These are phyloP conservation scores for Anguilla marmorata DNA, from an alignment of 2,797 vertebrate genomes.

Conservation along the genomic window DNA sequence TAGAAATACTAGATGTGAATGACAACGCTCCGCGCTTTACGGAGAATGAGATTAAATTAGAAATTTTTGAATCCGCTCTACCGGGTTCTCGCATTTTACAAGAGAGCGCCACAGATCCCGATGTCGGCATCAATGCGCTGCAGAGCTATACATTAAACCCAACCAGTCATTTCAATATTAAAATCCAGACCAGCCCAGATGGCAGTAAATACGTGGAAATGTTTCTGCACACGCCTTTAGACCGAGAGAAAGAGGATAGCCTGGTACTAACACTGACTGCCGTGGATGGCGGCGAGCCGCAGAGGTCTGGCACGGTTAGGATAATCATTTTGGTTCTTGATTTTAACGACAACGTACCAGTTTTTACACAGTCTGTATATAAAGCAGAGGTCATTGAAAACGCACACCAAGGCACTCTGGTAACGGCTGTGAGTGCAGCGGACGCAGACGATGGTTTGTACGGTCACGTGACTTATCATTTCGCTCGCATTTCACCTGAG, in stretches of 20 bases:
- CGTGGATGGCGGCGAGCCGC: slow-evolving; percentile 65
- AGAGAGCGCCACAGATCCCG: slow-evolving; percentile 67
- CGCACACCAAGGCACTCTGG: slow-evolving; percentile 31
- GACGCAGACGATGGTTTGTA: slow-evolving; percentile 54
- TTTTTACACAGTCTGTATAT: slow-evolving; percentile 59
- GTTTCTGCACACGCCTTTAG: slow-evolving; percentile 63
- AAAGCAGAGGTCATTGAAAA: slow-evolving; percentile 54
- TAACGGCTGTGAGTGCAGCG: slow-evolving; percentile 53
- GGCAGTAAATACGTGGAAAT: slow-evolving; percentile 61
- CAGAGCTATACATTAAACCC: slow-evolving; percentile 59
- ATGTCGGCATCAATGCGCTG: slow-evolving; percentile 66
- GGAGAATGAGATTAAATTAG: slow-evolving; percentile 59
- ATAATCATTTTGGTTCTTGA: slow-evolving; percentile 65
- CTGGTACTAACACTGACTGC: slow-evolving; percentile 60
- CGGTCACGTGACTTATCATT: slow-evolving; percentile 50
- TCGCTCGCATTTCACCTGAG: slow-evolving; percentile 44
- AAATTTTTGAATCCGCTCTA: slow-evolving; percentile 58
- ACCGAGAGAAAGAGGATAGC: slow-evolving; percentile 62
- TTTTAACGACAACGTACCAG: slow-evolving; percentile 61
- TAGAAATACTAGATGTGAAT: slow-evolving; percentile 71
- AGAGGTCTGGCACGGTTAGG: slow-evolving; percentile 61
- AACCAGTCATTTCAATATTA: slow-evolving; percentile 57
- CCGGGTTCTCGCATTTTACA: slow-evolving; percentile 60
- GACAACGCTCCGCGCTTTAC: slow-evolving; percentile 71
- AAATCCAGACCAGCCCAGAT: slow-evolving; percentile 40